A percentile compares a stretch with the other conserved stretches of the same genome.
These are phyloP conservation scores for Andrena flavipes DNA, from an alignment of 2,888 invertebrate species.

Conservation along the genomic window DNA sequence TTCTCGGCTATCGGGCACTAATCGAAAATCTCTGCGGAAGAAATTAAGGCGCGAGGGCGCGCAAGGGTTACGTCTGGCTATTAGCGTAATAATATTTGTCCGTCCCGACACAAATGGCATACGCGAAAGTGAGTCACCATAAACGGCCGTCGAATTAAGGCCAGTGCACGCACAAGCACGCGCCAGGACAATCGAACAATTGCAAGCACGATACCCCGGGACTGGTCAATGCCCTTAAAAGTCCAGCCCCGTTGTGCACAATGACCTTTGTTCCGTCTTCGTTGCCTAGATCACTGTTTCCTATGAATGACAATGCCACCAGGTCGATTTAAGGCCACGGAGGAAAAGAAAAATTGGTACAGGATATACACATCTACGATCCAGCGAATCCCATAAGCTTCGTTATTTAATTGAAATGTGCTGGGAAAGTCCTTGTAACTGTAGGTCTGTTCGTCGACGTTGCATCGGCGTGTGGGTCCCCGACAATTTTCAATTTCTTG, in stretches of 20 bases:
- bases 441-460: too few species aligned
- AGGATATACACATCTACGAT: too few species aligned
- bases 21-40: constrained; percentile 40
- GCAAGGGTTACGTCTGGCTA: constrained; percentile 45
- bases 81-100: constrained; percentile 59
- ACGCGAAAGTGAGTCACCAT: constrained; percentile 71
- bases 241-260: constrained; percentile 44
- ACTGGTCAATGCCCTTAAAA: constrained; percentile 71
- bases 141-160: constrained; percentile 69
- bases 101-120: constrained; percentile 41
- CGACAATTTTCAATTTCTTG: too few species aligned
- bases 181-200: constrained; percentile 72
- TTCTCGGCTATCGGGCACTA: neutral
- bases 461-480: too few species aligned
- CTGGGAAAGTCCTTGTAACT: too few species aligned
- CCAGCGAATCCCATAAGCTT: too few species aligned
- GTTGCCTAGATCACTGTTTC: constrained; percentile 20
- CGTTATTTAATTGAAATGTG: too few species aligned
- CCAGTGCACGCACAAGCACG: constrained; percentile 64
- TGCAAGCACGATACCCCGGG: constrained; percentile 59
- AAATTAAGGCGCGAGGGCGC: constrained; percentile 40
- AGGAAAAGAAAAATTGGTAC: too few species aligned
- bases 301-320: neutral
- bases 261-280: constrained; percentile 46
- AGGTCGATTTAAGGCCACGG: too few species aligned